Evolutionary conservation across 2,888 invertebrate species (phyloP), one percentile per base, ranked within the genome.

Genomic region (Gasteruption jaculator): DNA sequence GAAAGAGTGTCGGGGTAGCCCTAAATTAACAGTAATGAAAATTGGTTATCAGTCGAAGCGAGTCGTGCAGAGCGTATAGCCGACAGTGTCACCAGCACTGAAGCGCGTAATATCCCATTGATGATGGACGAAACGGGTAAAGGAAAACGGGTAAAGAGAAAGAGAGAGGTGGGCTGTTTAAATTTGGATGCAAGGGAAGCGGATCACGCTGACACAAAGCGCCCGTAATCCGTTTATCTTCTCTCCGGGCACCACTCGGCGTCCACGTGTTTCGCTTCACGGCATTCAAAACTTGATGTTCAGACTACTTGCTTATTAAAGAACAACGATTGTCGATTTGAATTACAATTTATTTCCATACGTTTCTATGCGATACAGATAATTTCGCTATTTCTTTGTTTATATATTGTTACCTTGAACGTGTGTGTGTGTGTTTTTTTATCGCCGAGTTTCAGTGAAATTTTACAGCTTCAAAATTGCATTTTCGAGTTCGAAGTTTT

Each of bases 191-290:
- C 63, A 61, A 56, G 61, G 57, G 61, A 69, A 65, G 63, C 63
- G 65, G 66, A 68, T 68, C 63, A 62, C 65, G 65, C 63, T 68
- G 70, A 70, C 68, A 71, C 69, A 70, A 70, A 71, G 69, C 70
- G 63, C 49, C 68, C 68, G 65, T 71, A 70, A 71, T 70, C 70
- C 70, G 68, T 71, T 71, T 71, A 70, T 71, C 70, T 70, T 59
- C 64, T 63, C 61, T 59, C 57, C 57, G 62, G 59, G 60, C 62
- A 58, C n/a, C n/a, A n/a, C 59, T 63, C 54, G 50, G 57, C 54
- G 56, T 56, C 54, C 57, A 57, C 57, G 58, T 57, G 58, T 58
- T 56, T 53, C 56, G 54, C 54, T 51, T 42, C 48, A 50, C 55
- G 55, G 53, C 54, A 54, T 54, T 54, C 53, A n/a, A n/a, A n/a